Base-by-base conservation (phyloP, 2,797 vertebrate species). In the Acanthurus tractus region DNA sequence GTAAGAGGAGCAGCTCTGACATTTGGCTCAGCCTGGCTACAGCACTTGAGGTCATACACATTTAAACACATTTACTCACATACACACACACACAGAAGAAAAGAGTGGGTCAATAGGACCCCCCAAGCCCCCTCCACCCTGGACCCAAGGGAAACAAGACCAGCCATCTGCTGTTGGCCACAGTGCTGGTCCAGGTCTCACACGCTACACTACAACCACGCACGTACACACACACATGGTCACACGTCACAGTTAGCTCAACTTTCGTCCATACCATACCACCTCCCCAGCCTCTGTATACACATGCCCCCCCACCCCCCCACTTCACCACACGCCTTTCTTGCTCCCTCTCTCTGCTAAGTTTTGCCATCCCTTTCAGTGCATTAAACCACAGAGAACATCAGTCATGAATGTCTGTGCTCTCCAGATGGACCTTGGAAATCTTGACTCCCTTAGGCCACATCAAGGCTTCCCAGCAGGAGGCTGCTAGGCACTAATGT, bases 161-260 rank as follows among this genome's bases (percentile, higher is more conserved):
- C 23, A 67, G 61, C 93, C 94, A 93, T 93, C 94, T 94, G 93
- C 87, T 88, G 81, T 80, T 59, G 78, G 79, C 74, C 59, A 65
- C 76, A 86, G 70, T 10, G 36, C 73, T 70, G 53, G 61, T 66
- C 73, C 74, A 75, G 66, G 44, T 78, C 83, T 70, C 78, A 76
- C 85, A 79, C 77, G 74, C 76, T 54, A 48, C 81, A 78, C 50
- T 23, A 15, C 67, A 1, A 65, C 67, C 1, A 2, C 38, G 63
- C 63, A 54, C 62, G 63, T 38, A 65, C 13, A 57, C 55, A 54
- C 29, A 75, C 86, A 68, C 38, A 65, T n/a, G 13, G 50, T 61
- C 76, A 76, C 64, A 54, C 49, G 15, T 63, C 63, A 62, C 77
- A 61, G 77, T 74, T 49, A 74, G 66, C 81, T 82, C 81, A 76